Conservation (phyloP, 2,113 vertebrate genomes). For the Tetrax tetrax region DNA sequence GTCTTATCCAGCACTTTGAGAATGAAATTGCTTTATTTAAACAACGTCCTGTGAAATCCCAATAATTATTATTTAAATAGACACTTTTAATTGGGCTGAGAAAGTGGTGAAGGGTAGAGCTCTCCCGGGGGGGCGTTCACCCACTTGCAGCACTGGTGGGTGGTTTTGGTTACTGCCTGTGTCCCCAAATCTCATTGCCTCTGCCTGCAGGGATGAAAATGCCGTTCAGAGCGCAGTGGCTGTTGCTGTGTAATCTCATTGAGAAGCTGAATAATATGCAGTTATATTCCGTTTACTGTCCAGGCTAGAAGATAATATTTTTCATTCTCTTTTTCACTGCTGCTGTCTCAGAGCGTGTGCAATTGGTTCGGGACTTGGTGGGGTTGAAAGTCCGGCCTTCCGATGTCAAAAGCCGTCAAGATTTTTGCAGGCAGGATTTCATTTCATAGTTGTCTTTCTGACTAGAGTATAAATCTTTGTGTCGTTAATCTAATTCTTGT, state of each 20-base stretch:
- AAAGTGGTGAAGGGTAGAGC: not conserved
- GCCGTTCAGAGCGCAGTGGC: not conserved
- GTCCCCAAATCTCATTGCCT: not conserved
- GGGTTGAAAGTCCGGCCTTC: not conserved
- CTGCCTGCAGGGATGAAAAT: not conserved
- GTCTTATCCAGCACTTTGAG: not conserved
- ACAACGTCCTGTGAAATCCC: not conserved
- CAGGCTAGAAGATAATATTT: no score
- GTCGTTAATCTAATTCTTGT: not conserved
- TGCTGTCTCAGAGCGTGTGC: not conserved
- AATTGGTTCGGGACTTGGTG: rapidly evolving
- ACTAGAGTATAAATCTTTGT: not conserved
- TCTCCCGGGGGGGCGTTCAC: not conserved
- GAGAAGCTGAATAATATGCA: not conserved
- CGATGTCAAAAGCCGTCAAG: not conserved
- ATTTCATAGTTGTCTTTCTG: not conserved
- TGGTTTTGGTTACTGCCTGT: not conserved
- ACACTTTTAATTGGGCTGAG: not conserved
- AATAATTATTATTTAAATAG: not conserved
- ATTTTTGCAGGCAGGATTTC: not conserved
- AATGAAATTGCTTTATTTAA: not conserved
- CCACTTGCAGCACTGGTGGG: not conserved
- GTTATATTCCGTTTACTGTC: not conserved
- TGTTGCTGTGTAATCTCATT: not conserved
- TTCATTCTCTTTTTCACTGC: not conserved